These are phyloP conservation scores for Epizoanthus scotinus DNA, from an alignment of 92 coral and sea anemone species.

Conservation along the genomic window DNA sequence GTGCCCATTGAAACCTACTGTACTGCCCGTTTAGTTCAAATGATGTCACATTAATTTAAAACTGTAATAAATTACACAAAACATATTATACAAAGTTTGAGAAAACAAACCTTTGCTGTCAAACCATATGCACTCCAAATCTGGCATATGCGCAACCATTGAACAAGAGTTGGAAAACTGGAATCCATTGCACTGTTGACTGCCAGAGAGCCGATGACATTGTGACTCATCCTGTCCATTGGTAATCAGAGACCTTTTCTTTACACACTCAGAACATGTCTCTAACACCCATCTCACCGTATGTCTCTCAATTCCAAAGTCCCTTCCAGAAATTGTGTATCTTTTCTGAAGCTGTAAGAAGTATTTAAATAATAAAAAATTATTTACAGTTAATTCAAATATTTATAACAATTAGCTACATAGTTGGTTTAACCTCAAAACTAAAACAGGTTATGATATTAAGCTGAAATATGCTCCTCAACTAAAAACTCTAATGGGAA, in stretches of 20 bases:
- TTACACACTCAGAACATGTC: constrained; percentile 71
- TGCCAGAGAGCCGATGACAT: constrained; percentile 20
- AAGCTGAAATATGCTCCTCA: too few relatives aligned
- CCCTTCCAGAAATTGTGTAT: constrained; percentile 76
- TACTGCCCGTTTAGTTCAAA: too few relatives aligned
- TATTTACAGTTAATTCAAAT: background rate
- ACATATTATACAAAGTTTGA: background rate
- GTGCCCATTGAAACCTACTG: background rate
- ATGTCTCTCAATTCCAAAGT: constrained; percentile 83
- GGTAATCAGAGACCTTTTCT: constrained; percentile 26
- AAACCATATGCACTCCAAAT: constrained; percentile 91
- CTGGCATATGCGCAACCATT: constrained; percentile 92
- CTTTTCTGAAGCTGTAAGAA: constrained; percentile 72
- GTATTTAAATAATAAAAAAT: background rate
- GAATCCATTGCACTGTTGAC: constrained; percentile 58
- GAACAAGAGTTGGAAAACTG: constrained; percentile 57
- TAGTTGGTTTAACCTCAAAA: too few relatives aligned
- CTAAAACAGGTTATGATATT: too few relatives aligned
- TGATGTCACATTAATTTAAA: background rate
- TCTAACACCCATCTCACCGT: constrained; percentile 64
- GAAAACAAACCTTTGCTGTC: constrained; percentile 76
- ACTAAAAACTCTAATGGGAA: too few relatives aligned
- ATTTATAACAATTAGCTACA: background rate
- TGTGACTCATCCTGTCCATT: constrained; percentile 13
- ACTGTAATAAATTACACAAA: background rate